A percentile compares a stretch with the other conserved stretches of the same genome.
Conservation (phyloP, 2,888 invertebrate genomes). For the Eupsilia transversa region DNA sequence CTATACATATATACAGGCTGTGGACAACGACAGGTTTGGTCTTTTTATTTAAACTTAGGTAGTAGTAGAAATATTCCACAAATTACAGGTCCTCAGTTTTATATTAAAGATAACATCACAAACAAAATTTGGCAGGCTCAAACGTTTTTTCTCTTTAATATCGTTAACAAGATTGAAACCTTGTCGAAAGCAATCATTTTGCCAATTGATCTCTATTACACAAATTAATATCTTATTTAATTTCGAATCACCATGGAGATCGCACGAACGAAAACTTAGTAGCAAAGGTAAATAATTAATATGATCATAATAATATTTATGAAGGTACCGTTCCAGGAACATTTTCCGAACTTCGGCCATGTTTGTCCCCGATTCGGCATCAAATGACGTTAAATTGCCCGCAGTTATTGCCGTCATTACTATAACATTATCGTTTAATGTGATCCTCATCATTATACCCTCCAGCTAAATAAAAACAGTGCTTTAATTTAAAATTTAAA, state of each 20-base stretch:
- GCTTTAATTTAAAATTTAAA: constrained; percentile 39
- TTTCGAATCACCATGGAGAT: constrained; percentile 22
- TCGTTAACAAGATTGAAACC: neutral
- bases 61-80: neutral
- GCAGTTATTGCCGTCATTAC: constrained; percentile 41
- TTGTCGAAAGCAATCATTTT: neutral
- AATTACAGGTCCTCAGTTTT: neutral
- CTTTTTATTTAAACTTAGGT: neutral
- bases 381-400: constrained; percentile 46
- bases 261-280: neutral
- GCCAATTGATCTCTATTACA: neutral
- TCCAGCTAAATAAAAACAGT: constrained; percentile 39
- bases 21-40: neutral
- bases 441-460: constrained; percentile 26
- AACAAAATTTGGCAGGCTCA: neutral
- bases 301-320: constrained; percentile 18
- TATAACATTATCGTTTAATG: constrained; percentile 44
- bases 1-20: neutral
- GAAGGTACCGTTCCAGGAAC: neutral
- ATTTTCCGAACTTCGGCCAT: constrained; percentile 7
- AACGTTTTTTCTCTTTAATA: neutral
- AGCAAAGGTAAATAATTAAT: constrained; percentile 5
- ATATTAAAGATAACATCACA: neutral
- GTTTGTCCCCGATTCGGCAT: constrained; percentile 28
- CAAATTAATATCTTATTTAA: neutral